Evolutionary conservation across 1,140 invertebrate species (phyloP).

Genomic region (Drosophila neocordata): DNA sequence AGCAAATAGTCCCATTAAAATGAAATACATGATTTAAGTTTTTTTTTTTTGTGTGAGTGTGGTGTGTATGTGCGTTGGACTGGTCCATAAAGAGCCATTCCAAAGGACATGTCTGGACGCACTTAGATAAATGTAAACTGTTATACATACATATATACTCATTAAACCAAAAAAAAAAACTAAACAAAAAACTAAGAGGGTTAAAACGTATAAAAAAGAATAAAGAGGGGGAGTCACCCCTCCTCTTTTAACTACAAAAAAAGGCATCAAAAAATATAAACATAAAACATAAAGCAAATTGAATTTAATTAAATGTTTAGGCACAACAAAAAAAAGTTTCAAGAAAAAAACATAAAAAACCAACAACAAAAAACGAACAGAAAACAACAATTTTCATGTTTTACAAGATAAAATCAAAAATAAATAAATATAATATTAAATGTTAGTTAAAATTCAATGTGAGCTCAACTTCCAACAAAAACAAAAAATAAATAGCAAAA

Average conservation of each 20-base stretch:
- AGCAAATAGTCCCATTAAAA: too few relatives aligned
- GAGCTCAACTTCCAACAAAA: conserved; percentile 48
- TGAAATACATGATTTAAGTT: background rate
- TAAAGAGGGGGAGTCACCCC: conserved; percentile 6
- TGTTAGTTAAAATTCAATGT: conserved; percentile 53
- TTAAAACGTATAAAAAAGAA: background rate
- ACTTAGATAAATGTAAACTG: conserved; percentile 30
- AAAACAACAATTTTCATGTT: conserved; percentile 55
- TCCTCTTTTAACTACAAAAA: conserved; percentile 20
- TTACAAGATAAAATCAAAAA: conserved; percentile 36
- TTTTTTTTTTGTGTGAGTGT: background rate
- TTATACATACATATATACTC: conserved; percentile 43
- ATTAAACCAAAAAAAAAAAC: background rate
- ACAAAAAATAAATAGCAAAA: conserved; percentile 25
- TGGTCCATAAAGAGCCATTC: conserved; percentile 14
- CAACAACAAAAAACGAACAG: background rate
- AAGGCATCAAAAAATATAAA: conserved; percentile 15
- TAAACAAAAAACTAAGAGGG: conserved; percentile 4
- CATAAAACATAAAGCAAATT: conserved; percentile 35
- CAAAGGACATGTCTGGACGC: conserved; percentile 14
- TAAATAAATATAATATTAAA: conserved; percentile 25
- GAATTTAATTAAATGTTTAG: conserved; percentile 75
- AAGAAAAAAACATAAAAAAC: background rate
- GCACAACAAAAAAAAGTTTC: conserved; percentile 43
- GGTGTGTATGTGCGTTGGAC: conserved; percentile 24